These are phyloP conservation scores for Sebastes trivittatus DNA, from an alignment of 2,797 vertebrate genomes.

Conservation along the genomic window DNA sequence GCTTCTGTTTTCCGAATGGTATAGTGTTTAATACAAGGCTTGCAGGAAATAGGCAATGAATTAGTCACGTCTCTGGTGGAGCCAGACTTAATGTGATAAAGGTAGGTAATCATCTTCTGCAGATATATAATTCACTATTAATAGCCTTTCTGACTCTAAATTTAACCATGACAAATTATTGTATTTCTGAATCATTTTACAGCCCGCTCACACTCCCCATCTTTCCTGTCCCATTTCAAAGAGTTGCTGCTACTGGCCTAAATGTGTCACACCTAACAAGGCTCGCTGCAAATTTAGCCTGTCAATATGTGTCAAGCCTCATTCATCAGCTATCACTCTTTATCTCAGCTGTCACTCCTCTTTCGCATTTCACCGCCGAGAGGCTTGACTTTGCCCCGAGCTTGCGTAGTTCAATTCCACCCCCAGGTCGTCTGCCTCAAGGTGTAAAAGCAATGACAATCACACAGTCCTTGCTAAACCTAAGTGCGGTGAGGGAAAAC, in stretches of 20 bases:
- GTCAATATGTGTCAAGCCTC: conserved; percentile 81
- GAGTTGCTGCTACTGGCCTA: conserved; percentile 70
- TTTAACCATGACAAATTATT: conserved; percentile 81
- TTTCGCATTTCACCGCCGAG: conserved; percentile 66
- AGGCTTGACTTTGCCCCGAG: conserved; percentile 74
- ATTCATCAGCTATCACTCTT: conserved; percentile 80
- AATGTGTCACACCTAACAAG: conserved; percentile 84
- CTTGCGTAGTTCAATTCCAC: conserved; percentile 54
- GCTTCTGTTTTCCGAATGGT: conserved; percentile 47
- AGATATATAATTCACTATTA: conserved; percentile 81
- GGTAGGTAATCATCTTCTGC: conserved; percentile 74
- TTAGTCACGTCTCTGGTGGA: conserved; percentile 69
- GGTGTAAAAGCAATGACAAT: conserved; percentile 64
- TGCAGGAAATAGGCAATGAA: conserved; percentile 47
- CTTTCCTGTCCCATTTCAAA: conserved; percentile 63
- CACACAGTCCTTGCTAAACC: conserved; percentile 56
- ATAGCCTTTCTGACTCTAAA: conserved; percentile 74
- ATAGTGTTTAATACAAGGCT: conserved; percentile 33
- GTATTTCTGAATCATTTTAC: conserved; percentile 74
- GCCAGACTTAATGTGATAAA: conserved; percentile 71
- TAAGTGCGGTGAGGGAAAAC: conserved; percentile 9
- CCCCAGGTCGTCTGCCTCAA: conserved; percentile 51
- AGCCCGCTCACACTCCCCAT: conserved; percentile 36
- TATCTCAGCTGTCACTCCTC: conserved; percentile 65
- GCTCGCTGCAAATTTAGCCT: conserved; percentile 79